A percentile compares a stretch with the other conserved stretches of the same genome.
These are phyloP conservation scores for Gorsachius goisagi DNA, from an alignment of 2,113 vertebrate genomes.

Conservation along the genomic window DNA sequence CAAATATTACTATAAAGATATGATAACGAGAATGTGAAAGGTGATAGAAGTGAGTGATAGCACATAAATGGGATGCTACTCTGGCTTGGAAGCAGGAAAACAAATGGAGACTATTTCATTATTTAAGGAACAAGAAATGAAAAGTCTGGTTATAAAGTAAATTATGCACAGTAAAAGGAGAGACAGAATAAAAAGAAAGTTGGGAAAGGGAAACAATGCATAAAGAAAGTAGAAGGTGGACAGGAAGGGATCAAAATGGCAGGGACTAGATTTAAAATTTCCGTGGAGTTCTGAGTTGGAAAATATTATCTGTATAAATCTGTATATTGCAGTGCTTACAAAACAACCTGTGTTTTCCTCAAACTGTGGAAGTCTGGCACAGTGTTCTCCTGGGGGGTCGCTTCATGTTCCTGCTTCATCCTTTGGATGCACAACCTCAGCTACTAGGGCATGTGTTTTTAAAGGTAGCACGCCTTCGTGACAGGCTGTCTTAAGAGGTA, in stretches of 20 bases:
- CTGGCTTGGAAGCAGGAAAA: not conserved
- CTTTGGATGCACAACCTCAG: not conserved
- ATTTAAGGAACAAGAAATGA: slow-evolving; percentile 37
- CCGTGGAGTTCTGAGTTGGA: not conserved
- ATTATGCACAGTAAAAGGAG: not conserved
- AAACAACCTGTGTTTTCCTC: not conserved
- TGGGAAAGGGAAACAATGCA: not conserved
- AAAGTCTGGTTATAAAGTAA: not conserved
- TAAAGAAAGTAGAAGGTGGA: not conserved
- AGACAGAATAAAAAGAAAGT: not conserved
- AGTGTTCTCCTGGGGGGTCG: not conserved
- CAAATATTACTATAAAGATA: not conserved
- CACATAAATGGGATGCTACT: not conserved
- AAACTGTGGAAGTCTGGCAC: not conserved
- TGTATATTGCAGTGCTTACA: not conserved
- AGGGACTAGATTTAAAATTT: not conserved
- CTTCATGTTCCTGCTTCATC: not conserved
- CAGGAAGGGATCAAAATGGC: not conserved
- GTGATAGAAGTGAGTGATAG: not conserved
- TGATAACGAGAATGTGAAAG: not conserved
- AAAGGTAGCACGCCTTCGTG: not conserved
- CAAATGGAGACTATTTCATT: slow-evolving; percentile 32
- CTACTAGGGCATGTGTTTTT: not conserved
- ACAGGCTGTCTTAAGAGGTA: not conserved
- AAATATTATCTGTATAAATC: not conserved